phyloP scores from a whole-genome alignment of 1,140 invertebrate genomes.

The Acromyrmex heyeri region DNA sequence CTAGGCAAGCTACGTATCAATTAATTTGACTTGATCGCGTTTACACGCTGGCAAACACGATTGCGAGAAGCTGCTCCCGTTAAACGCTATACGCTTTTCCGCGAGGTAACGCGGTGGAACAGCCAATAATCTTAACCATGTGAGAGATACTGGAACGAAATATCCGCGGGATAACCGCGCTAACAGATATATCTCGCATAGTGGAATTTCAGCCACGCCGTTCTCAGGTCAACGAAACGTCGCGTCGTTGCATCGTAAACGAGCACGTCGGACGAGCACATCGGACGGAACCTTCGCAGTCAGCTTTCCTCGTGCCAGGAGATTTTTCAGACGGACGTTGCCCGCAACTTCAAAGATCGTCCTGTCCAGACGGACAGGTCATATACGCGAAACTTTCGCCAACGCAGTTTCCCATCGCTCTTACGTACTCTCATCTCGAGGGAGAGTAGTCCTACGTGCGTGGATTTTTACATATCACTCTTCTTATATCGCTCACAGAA shows the following conservation, averaged over 20 bases:
- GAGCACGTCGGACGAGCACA: constrained; percentile 9
- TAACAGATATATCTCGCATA: constrained; percentile 30
- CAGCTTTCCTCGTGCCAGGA: background rate
- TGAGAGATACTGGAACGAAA: constrained; percentile 1
- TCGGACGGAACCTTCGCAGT: background rate
- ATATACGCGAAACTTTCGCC: constrained; percentile 37
- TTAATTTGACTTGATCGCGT: constrained; percentile 34
- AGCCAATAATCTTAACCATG: background rate
- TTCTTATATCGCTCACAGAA: background rate
- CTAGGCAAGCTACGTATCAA: constrained; percentile 20
- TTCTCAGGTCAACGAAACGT: constrained; percentile 43
- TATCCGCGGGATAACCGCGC: constrained; percentile 22
- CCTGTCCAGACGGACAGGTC: constrained; percentile 30
- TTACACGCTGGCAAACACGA: background rate
- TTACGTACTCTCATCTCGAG: constrained; percentile 27
- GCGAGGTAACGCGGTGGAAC: background rate
- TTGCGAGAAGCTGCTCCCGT: background rate
- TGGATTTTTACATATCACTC: constrained; percentile 36
- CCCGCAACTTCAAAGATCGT: constrained; percentile 30
- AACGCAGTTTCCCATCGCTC: constrained; percentile 24
- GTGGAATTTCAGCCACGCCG: constrained; percentile 33
- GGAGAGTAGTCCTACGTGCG: constrained; percentile 21
- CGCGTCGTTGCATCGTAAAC: constrained; percentile 50
- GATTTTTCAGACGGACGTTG: constrained; percentile 31
- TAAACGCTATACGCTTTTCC: constrained; percentile 14